Evolutionary conservation across 2,113 vertebrate genomes (phyloP).

Genomic region (Melanostigma gelatinosum): DNA sequence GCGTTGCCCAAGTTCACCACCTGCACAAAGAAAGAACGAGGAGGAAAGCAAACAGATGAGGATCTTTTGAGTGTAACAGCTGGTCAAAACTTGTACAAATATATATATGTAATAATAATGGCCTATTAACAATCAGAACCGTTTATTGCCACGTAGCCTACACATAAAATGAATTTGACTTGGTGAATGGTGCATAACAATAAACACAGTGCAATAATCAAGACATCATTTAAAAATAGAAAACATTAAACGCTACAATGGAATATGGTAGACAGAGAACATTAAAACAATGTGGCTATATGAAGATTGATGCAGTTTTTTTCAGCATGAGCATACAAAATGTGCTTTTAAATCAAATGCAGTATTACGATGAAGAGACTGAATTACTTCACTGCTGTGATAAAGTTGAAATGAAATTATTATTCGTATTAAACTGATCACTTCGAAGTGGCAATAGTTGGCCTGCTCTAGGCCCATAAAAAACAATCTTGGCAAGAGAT

Average conservation of each 20-base stretch:
- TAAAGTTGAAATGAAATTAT: not conserved
- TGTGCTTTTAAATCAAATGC: not conserved
- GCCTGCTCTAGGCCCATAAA: not conserved
- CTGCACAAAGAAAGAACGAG: slow-evolving; percentile 65
- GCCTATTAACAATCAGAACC: not conserved
- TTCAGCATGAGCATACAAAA: not conserved
- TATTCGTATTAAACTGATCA: not conserved
- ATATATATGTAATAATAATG: not conserved
- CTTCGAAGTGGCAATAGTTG: not conserved
- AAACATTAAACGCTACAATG: no score
- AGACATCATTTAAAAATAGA: not conserved
- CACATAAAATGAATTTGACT: no score
- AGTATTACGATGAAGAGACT: not conserved
- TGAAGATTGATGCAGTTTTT: not conserved
- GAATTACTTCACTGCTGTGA: not conserved
- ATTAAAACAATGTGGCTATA: not conserved
- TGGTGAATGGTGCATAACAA: no score
- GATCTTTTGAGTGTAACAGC: not conserved
- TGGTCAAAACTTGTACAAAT: not conserved
- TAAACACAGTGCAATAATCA: not conserved
- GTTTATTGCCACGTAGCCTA: no score
- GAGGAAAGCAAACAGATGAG: not conserved
- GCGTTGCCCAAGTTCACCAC: slow-evolving; percentile 89
- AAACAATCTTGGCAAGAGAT: not conserved
- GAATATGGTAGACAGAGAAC: no score